Percentiles rank a stretch among this genome's conserved stretches.
Evolutionary conservation across 1,140 invertebrate species (phyloP).

Genomic region (Dysdera silvatica): DNA sequence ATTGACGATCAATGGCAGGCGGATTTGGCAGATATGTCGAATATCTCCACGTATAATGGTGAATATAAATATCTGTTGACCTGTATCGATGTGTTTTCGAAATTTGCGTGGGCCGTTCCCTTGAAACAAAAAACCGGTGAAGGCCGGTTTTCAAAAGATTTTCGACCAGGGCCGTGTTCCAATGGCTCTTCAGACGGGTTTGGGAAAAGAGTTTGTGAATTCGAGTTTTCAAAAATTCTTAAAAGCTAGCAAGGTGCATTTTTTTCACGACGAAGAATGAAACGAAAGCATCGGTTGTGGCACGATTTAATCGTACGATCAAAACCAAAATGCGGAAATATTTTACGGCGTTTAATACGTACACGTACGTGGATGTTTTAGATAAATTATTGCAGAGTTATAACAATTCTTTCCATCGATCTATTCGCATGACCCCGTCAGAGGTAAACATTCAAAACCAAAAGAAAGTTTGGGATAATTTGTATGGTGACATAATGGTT

Average conservation of each 20-base stretch:
- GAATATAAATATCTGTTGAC: slow-evolving; percentile 32
- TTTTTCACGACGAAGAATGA: slow-evolving; percentile 44
- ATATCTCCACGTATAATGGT: slow-evolving; percentile 28
- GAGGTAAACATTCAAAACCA: slow-evolving; percentile 41
- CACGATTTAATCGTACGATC: slow-evolving; percentile 46
- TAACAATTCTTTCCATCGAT: slow-evolving; percentile 44
- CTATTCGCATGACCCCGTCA: slow-evolving; percentile 41
- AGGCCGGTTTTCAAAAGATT: slow-evolving; percentile 19
- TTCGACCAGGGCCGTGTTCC: slow-evolving; percentile 6
- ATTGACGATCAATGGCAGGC: slow-evolving; percentile 34
- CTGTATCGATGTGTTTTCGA: slow-evolving; percentile 35
- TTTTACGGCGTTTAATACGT: slow-evolving; percentile 42
- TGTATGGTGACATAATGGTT: background rate
- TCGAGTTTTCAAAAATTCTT: slow-evolving; percentile 36
- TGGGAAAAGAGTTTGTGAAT: slow-evolving; percentile 26
- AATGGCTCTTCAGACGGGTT: slow-evolving; percentile 5
- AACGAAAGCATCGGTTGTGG: slow-evolving; percentile 46
- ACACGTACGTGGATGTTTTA: slow-evolving; percentile 43
- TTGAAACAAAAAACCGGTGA: slow-evolving; percentile 30
- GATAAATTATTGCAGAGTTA: slow-evolving; percentile 41
- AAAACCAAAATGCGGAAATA: slow-evolving; percentile 45
- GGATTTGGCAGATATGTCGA: slow-evolving; percentile 33
- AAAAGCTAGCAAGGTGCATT: slow-evolving; percentile 40
- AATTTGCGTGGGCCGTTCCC: slow-evolving; percentile 32
- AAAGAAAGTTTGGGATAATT: slow-evolving; percentile 7